These are phyloP conservation scores for Pagetopsis macropterus DNA, from an alignment of 2,797 vertebrate genomes.

Conservation along the genomic window DNA sequence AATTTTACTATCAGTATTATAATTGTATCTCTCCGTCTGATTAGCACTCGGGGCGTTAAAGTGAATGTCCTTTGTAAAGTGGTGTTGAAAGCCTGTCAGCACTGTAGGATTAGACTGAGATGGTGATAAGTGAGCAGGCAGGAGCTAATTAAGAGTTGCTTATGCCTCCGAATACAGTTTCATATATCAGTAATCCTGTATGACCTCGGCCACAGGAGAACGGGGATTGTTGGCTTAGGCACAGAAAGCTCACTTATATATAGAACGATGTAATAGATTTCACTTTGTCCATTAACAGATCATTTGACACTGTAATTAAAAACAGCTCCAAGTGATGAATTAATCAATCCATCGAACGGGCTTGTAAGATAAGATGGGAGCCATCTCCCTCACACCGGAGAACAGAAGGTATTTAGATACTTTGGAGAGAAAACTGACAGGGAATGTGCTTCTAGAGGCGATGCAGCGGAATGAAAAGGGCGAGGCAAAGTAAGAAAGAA, in stretches of 20 bases:
- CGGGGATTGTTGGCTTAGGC: constrained; percentile 56
- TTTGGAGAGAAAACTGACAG: constrained; percentile 48
- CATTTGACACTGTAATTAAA: constrained; percentile 85
- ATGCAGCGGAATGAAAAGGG: constrained; percentile 41
- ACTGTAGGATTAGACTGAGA: constrained; percentile 55
- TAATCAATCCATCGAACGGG: constrained; percentile 73
- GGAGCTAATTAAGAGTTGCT: constrained; percentile 72
- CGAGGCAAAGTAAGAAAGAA: constrained; percentile 23
- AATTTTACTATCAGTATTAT: constrained; percentile 30
- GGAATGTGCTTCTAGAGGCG: constrained; percentile 16
- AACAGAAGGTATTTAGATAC: constrained; percentile 58
- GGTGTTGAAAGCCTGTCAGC: constrained; percentile 57
- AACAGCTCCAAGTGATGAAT: constrained; percentile 78
- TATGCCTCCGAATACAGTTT: constrained; percentile 69
- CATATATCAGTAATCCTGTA: constrained; percentile 78
- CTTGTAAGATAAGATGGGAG: constrained; percentile 72
- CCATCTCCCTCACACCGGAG: constrained; percentile 51
- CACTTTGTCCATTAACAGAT: constrained; percentile 81
- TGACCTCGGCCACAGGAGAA: constrained; percentile 72
- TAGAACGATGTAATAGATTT: constrained; percentile 79
- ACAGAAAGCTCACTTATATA: constrained; percentile 67
- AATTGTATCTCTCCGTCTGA: constrained; percentile 36
- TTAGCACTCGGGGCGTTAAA: constrained; percentile 36
- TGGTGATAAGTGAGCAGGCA: constrained; percentile 59
- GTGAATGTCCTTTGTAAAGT: constrained; percentile 55